Evolutionary conservation across 2,888 invertebrate species (phyloP).

Genomic region (Fabriciana adippe): DNA sequence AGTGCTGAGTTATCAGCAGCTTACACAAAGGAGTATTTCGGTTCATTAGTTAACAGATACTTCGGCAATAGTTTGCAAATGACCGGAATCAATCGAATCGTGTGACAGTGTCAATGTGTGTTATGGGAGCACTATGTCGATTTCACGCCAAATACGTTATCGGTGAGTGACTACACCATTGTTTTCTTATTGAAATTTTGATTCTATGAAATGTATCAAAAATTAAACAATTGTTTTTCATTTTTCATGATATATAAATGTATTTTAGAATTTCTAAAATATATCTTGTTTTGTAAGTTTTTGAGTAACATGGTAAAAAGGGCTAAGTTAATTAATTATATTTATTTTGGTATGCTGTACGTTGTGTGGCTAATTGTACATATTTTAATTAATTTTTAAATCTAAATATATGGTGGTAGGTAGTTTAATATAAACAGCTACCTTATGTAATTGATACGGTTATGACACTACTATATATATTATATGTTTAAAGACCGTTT

Average conservation of each 20-base stretch:
- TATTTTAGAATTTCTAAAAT: too few species aligned
- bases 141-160: constrained; percentile 76
- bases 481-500: too few species aligned
- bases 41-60: constrained; percentile 11
- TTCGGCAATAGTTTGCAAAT: constrained; percentile 14
- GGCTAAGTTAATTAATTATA: too few species aligned
- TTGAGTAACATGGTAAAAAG: too few species aligned
- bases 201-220: not conserved
- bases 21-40: constrained; percentile 9
- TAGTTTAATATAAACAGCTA: not conserved
- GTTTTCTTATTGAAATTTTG: constrained; percentile 5
- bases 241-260: too few species aligned
- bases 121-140: constrained; percentile 75
- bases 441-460: too few species aligned
- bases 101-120: constrained; percentile 58
- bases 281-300: too few species aligned
- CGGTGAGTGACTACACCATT: constrained; percentile 56
- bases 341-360: too few species aligned
- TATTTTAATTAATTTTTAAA: too few species aligned
- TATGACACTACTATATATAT: too few species aligned
- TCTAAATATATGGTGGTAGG: not conserved
- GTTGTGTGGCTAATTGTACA: too few species aligned
- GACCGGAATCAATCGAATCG: constrained; percentile 26
- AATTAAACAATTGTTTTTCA: not conserved
- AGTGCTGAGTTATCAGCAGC: not conserved